Evolutionary conservation across 2,888 invertebrate genomes (phyloP), one percentile per base, ranked within the genome.

Genomic region (Aquatica leii): DNA sequence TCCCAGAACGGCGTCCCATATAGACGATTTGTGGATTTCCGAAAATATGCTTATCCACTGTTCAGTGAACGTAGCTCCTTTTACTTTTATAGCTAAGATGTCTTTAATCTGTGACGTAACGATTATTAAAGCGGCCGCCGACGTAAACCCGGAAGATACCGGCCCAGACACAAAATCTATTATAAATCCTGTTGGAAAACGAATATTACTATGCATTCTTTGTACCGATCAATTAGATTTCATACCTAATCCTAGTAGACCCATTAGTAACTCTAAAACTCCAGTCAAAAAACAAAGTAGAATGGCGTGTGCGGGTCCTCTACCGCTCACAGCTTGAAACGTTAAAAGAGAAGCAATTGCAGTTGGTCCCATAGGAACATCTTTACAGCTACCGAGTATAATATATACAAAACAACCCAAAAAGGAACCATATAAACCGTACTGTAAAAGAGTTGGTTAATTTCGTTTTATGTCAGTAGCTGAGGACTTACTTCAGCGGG

Each of bases 371-470:
- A 95, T 88, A 0, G 96, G 95, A 64, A 95, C 92, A 79, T 96
- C 95, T 80, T 95, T 94, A 78, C 95, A 94, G 67, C 94, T 95
- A 49, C 97, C 97, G 72, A 97, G 86, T 70, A 97, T 82, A 73
- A 94, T 91, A 84, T 97, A 97, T 65, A 96, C 85, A 81, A 97
- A 91, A 79, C 93, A 92, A 46, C 96, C 95, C 75, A 96, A 82
- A 82, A 97, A 97, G n/a, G 96, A 94, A 55, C 95, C 93, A 82
- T 97, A 97, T 53, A 97, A 84, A 41, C 97, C 97, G 82, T 94
- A 93, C 91, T 95, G 53, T 41, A 43, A 56, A 50, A 37, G 6
- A 41, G 37, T 31, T 20, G n/a, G 14, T 51, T 34, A 40, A 40
- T 55, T n/a, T n/a, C n/a, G n/a, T n/a, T n/a, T n/a, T n/a, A n/a